Percentiles rank a stretch among this genome's conserved stretches.
phyloP scores from a whole-genome alignment of 2,888 invertebrate genomes.

The Dryococelus australis region DNA sequence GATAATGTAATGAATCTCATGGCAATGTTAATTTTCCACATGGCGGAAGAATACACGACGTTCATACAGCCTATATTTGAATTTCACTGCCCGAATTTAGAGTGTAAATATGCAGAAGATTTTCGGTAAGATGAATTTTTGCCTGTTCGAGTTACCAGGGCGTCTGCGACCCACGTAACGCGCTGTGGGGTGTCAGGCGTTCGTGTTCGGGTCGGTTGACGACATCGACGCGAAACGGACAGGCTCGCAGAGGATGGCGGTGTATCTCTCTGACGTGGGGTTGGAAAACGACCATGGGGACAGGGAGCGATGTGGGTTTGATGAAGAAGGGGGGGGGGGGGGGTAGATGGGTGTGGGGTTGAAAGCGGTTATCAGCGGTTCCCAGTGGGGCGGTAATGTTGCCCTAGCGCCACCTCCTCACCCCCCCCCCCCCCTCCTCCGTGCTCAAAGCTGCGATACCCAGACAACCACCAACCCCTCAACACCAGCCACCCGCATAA shows the following conservation, averaged over 20 bases:
- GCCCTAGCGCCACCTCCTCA: neutral
- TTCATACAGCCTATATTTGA: too few relatives aligned
- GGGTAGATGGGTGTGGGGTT: neutral
- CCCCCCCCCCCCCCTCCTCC: neutral
- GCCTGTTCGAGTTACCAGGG: too few relatives aligned
- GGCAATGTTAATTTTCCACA: too few relatives aligned
- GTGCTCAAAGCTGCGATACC: too few relatives aligned
- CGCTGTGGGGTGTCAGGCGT: too few relatives aligned
- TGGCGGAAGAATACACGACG: too few relatives aligned
- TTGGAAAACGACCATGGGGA: neutral
- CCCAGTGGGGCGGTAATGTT: conserved; percentile 16
- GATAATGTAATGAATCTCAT: too few relatives aligned
- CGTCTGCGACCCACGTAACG: too few relatives aligned
- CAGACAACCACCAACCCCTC: neutral
- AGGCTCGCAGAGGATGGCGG: neutral
- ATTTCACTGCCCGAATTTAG: too few relatives aligned
- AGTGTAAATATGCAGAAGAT: too few relatives aligned
- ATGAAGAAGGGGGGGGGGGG: neutral
- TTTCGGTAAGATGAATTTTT: too few relatives aligned
- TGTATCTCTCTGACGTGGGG: neutral
- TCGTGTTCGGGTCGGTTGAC: too few relatives aligned
- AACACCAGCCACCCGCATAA: neutral
- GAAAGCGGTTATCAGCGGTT: conserved; percentile 2
- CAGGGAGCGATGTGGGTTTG: neutral
- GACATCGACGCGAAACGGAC: neutral